phyloP scores from a whole-genome alignment of 2,888 invertebrate genomes.

The Scaeva pyrastri region DNA sequence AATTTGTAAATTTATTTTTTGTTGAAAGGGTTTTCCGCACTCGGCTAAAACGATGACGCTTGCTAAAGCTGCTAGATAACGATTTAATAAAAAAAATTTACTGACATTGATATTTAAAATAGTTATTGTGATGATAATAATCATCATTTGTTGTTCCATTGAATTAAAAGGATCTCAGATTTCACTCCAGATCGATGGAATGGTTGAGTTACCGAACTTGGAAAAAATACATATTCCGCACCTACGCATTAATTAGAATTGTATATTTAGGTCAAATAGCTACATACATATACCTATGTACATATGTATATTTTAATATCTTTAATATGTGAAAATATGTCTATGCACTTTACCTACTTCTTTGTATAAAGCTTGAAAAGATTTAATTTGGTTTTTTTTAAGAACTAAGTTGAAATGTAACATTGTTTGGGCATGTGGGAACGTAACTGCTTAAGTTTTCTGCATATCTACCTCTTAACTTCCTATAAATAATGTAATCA shows the following conservation, averaged over 20 bases:
- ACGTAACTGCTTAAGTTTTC: too few relatives aligned
- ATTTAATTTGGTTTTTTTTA: too few relatives aligned
- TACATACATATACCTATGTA: too few relatives aligned
- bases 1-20: background rate
- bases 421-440: too few relatives aligned
- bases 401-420: too few relatives aligned
- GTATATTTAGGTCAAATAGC: conserved; percentile 19
- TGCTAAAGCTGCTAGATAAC: conserved; percentile 9
- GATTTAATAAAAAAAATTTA: conserved; percentile 3
- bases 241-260: conserved; percentile 13
- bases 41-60: background rate
- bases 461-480: too few relatives aligned
- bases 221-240: background rate
- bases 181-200: background rate
- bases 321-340: too few relatives aligned
- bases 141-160: background rate
- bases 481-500: too few relatives aligned
- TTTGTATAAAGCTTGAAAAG: too few relatives aligned
- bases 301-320: too few relatives aligned
- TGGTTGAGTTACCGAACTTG: background rate
- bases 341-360: too few relatives aligned
- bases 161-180: background rate
- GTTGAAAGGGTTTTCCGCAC: background rate
- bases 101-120: conserved; percentile 5
- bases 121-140: background rate